A percentile compares a stretch with the other conserved stretches of the same genome.
These are phyloP conservation scores for Dermatemys mawii DNA, from an alignment of 2,113 vertebrate species.

Conservation along the genomic window DNA sequence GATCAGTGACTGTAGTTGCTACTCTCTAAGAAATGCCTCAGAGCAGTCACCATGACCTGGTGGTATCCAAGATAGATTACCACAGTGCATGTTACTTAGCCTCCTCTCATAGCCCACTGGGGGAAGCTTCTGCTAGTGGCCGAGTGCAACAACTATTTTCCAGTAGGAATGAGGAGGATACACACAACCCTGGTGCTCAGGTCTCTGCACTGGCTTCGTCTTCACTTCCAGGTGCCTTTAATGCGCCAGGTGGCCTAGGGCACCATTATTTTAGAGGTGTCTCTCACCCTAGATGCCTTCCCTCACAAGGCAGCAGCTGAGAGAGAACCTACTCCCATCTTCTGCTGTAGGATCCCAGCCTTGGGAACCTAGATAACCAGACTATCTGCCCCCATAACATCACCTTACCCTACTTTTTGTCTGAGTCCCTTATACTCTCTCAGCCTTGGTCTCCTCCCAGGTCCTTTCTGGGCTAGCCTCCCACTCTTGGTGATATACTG, in stretches of 20 bases:
- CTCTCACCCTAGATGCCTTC: background rate
- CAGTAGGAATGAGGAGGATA: accelerated
- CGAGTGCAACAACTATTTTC: background rate
- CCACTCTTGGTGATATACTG: too few species aligned
- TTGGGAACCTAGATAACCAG: too few species aligned
- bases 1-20: background rate
- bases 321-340: background rate
- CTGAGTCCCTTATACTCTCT: too few species aligned
- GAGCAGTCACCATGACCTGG: background rate
- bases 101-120: background rate
- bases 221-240: background rate
- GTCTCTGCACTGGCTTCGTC: background rate
- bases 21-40: background rate
- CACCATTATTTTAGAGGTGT: background rate
- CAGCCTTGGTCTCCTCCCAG: too few species aligned
- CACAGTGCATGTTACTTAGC: accelerated
- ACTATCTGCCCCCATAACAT: background rate
- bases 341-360: background rate
- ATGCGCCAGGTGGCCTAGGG: accelerated
- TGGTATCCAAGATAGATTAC: background rate
- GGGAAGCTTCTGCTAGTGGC: background rate
- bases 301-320: too few species aligned
- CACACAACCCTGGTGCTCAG: background rate
- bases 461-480: too few species aligned
- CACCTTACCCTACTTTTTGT: background rate